Percentiles rank a stretch among this genome's conserved stretches.
These are phyloP conservation scores for Drosophila eugracilis DNA, from an alignment of 1,140 invertebrate genomes.

Conservation along the genomic window DNA sequence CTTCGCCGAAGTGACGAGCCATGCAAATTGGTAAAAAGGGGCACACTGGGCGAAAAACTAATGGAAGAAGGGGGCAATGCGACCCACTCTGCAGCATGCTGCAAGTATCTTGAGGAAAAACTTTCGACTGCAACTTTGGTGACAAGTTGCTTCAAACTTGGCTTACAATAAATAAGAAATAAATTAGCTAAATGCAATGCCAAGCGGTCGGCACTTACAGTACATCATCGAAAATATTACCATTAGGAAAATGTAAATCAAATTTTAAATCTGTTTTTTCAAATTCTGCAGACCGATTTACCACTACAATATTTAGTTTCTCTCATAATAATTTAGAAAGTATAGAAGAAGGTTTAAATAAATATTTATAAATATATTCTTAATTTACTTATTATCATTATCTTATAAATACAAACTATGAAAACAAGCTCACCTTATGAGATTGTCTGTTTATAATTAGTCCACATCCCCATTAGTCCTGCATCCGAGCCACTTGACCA, in stretches of 20 bases:
- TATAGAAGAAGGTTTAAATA: too few species aligned
- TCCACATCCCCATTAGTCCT: not conserved
- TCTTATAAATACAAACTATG: too few species aligned
- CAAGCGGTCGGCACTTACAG: not conserved
- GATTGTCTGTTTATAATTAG: not conserved
- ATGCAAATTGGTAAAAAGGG: slow-evolving; percentile 68
- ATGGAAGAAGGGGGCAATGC: not conserved
- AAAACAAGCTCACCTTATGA: too few species aligned
- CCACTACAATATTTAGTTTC: too few species aligned
- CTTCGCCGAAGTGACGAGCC: slow-evolving; percentile 63
- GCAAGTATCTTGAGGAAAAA: slow-evolving; percentile 17
- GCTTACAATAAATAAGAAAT: slow-evolving; percentile 38
- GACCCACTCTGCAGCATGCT: slow-evolving; percentile 34
- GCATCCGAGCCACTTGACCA: slow-evolving; percentile 24
- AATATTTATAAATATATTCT: too few species aligned
- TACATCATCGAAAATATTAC: not conserved
- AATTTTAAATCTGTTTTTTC: not conserved
- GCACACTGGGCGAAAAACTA: slow-evolving; percentile 17
- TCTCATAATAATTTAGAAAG: too few species aligned
- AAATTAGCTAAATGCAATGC: slow-evolving; percentile 33
- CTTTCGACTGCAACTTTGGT: slow-evolving; percentile 27
- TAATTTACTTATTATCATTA: not conserved
- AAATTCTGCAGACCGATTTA: too few species aligned
- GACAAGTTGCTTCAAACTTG: slow-evolving; percentile 30
- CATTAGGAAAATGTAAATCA: not conserved